Conservation (phyloP, 2,797 vertebrate species). For the Pangasius djambal region DNA sequence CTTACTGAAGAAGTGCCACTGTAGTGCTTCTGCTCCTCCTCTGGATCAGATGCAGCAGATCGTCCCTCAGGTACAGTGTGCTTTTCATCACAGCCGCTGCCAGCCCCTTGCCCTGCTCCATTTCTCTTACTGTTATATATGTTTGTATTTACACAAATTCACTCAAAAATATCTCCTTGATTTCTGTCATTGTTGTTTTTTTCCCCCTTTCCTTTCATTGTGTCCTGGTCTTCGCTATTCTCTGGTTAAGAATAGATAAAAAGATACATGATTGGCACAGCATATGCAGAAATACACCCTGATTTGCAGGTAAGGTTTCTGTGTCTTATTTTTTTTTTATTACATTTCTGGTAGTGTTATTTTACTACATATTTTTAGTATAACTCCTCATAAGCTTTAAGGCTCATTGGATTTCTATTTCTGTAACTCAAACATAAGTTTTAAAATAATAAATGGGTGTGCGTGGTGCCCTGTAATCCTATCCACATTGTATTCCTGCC, state of each 20-base stretch:
- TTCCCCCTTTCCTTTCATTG: neutral
- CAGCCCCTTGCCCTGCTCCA: neutral
- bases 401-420: neutral
- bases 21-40: neutral
- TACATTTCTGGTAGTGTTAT: neutral
- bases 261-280: neutral
- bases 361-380: neutral
- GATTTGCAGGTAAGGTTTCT: neutral
- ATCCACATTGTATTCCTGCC: no score
- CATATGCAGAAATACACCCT: neutral
- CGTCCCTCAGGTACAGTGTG: neutral
- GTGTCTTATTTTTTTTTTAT: neutral
- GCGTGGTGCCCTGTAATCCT: no score
- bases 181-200: neutral
- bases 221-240: neutral
- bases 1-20: neutral
- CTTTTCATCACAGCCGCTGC: neutral
- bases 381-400: neutral
- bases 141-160: neutral
- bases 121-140: neutral
- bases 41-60: neutral
- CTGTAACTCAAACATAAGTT: neutral
- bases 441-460: no score
- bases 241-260: neutral
- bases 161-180: neutral